Conservation (phyloP, 2,888 invertebrate species). For the Pandemis heparana region DNA sequence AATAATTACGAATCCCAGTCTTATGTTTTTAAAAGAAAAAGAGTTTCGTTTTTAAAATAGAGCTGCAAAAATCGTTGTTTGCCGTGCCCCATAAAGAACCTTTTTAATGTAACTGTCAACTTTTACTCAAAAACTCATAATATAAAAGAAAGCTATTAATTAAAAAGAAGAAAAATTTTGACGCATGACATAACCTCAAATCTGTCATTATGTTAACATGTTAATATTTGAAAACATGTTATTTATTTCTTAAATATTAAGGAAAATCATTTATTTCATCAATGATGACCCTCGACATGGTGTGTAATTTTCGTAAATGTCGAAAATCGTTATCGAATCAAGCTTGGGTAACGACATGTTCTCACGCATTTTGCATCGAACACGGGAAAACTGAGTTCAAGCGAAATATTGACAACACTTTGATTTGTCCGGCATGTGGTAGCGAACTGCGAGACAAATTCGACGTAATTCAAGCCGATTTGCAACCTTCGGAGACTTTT, state of each 20-base stretch:
- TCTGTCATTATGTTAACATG: conserved; percentile 29
- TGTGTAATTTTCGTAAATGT: conserved; percentile 84
- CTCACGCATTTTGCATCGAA: conserved; percentile 84
- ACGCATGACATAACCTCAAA: conserved; percentile 43
- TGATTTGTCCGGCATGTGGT: conserved; percentile 82
- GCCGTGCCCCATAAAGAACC: conserved; percentile 28
- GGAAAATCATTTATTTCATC: background rate
- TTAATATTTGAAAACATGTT: conserved; percentile 16
- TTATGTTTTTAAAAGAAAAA: background rate
- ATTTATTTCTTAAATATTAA: background rate
- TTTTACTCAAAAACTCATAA: conserved; percentile 2
- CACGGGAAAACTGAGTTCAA: conserved; percentile 82
- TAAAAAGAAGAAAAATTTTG: conserved; percentile 28
- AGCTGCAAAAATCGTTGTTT: conserved; percentile 18
- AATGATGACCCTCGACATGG: conserved; percentile 74
- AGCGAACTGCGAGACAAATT: conserved; percentile 80
- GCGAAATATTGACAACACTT: conserved; percentile 73
- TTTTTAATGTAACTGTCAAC: conserved; percentile 20
- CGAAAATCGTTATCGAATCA: conserved; percentile 75
- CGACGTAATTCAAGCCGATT: conserved; percentile 82
- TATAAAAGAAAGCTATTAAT: conserved; percentile 11
- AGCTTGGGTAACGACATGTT: conserved; percentile 85
- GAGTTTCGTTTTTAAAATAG: background rate
- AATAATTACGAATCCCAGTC: background rate
- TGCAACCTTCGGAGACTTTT: conserved; percentile 81